phyloP scores from a whole-genome alignment of 64 coral and sea anemone genomes.

The Porites lutea region DNA sequence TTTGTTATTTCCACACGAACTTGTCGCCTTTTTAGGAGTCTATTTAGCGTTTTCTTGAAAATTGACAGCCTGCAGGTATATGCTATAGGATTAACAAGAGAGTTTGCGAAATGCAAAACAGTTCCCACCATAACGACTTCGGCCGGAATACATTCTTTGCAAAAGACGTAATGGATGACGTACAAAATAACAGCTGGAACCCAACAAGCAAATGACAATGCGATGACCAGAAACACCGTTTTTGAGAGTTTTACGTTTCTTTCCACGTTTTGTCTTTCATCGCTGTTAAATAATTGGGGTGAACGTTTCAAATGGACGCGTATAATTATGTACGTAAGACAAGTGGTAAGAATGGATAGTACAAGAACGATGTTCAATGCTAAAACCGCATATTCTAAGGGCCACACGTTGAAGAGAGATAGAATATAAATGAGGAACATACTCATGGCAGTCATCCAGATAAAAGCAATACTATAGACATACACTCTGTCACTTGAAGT shows the following conservation, averaged over 20 bases:
- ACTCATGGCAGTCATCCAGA: neutral
- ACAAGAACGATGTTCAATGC: neutral
- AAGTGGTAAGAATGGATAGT: neutral
- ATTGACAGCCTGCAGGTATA: neutral
- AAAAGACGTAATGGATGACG: neutral
- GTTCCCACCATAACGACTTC: neutral
- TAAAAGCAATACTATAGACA: neutral
- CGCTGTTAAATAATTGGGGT: neutral
- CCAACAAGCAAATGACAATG: neutral
- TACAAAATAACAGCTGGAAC: neutral
- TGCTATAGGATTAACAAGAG: neutral
- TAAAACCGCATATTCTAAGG: neutral
- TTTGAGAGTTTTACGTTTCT: constrained; percentile 3
- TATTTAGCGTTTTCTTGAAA: neutral
- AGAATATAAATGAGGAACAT: neutral
- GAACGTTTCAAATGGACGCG: neutral
- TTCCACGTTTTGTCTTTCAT: neutral
- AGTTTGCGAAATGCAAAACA: neutral
- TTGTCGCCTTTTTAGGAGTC: neutral
- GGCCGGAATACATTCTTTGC: neutral
- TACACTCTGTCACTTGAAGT: neutral
- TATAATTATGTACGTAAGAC: neutral
- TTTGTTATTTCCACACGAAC: neutral
- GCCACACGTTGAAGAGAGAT: neutral
- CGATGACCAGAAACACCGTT: neutral